These are phyloP conservation scores for Aproaerema taeniolella DNA, from an alignment of 2,888 invertebrate species.

Conservation along the genomic window DNA sequence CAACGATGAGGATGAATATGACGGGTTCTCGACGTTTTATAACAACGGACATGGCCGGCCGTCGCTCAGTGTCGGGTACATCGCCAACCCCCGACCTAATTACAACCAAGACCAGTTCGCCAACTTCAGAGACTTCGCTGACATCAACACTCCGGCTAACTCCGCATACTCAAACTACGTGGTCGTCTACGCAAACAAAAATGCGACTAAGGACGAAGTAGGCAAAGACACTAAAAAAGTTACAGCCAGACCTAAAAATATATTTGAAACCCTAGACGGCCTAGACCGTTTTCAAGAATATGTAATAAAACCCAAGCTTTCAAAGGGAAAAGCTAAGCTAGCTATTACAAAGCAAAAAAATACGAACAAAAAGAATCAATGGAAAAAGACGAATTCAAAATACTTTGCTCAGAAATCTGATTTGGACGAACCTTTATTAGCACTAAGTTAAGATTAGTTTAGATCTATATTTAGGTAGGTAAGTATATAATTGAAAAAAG, in stretches of 20 bases:
- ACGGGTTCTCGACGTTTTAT: conserved; percentile 79
- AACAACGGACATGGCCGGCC: conserved; percentile 86
- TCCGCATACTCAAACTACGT: conserved; percentile 88
- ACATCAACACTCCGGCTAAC: conserved; percentile 90
- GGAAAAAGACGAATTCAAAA: conserved; percentile 62
- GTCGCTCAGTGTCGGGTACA: conserved; percentile 75
- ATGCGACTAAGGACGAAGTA: conserved; percentile 79
- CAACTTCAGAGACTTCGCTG: conserved; percentile 93
- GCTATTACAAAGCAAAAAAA: conserved; percentile 67
- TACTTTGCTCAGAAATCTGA: conserved; percentile 63
- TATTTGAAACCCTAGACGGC: conserved; percentile 86
- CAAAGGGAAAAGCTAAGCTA: conserved; percentile 82
- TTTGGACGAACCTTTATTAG: conserved; percentile 80
- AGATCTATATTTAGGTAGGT: conserved; percentile 8
- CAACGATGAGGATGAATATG: conserved; percentile 81
- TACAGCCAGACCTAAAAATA: conserved; percentile 84
- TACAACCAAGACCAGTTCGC: conserved; percentile 91
- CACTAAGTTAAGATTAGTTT: conserved; percentile 76
- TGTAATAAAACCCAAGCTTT: conserved; percentile 64
- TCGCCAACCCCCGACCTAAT: conserved; percentile 84
- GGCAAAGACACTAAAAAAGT: conserved; percentile 61
- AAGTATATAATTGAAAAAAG: conserved; percentile 15
- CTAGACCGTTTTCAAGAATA: conserved; percentile 72
- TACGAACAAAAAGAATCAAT: conserved; percentile 61
- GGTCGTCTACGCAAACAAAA: conserved; percentile 90